These are phyloP conservation scores for Drosophila navojoa DNA, from an alignment of 1,140 invertebrate genomes.

Conservation along the genomic window DNA sequence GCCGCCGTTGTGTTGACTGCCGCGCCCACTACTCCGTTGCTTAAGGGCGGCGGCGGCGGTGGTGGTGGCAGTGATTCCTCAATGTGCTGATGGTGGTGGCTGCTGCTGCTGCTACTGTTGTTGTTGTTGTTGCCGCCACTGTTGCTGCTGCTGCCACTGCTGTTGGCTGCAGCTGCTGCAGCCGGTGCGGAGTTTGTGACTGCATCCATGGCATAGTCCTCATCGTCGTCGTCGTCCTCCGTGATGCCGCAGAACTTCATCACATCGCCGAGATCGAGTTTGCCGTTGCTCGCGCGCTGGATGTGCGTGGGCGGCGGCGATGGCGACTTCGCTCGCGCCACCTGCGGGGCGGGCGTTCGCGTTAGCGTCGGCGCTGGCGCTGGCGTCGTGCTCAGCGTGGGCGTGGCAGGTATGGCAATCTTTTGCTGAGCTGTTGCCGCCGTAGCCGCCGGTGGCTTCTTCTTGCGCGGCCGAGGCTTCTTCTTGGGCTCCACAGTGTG, in stretches of 20 bases:
- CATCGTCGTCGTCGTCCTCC: constrained; percentile 81
- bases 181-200: constrained; percentile 18
- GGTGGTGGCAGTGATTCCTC: constrained; percentile 8
- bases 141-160: constrained; percentile 8
- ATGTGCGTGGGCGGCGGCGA: constrained; percentile 73
- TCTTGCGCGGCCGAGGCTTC: constrained; percentile 72
- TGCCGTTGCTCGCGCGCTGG: constrained; percentile 80
- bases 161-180: constrained; percentile 16
- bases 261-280: constrained; percentile 86
- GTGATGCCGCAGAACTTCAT: constrained; percentile 85
- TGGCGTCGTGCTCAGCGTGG: constrained; percentile 18
- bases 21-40: constrained; percentile 32
- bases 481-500: constrained; percentile 63
- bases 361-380: constrained; percentile 22
- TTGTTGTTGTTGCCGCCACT: constrained; percentile 19
- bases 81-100: constrained; percentile 1
- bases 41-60: constrained; percentile 12
- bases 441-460: constrained; percentile 50
- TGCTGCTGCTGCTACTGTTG: constrained; percentile 22
- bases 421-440: constrained; percentile 28
- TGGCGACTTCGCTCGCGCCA: constrained; percentile 54
- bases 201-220: constrained; percentile 72
- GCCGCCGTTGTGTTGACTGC: constrained; percentile 13
- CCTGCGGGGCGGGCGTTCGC: constrained; percentile 38
- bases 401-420: constrained; percentile 42